Evolutionary conservation across 2,888 invertebrate genomes (phyloP).

Genomic region (Eledone cirrhosa): DNA sequence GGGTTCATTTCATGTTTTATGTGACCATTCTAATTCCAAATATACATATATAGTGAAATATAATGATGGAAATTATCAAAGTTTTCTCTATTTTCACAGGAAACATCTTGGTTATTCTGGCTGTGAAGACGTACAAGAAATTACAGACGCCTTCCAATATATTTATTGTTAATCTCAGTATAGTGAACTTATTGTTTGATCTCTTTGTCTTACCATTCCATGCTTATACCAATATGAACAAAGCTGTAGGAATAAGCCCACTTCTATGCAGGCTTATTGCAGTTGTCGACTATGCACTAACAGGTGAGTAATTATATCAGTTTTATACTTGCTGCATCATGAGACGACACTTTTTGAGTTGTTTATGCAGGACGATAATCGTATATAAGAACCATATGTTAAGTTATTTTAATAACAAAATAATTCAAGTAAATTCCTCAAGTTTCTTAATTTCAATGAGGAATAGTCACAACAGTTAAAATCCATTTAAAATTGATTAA

Average conservation of each 20-base stretch:
- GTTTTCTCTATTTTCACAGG: constrained; percentile 36
- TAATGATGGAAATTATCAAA: background rate
- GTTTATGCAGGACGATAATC: too few relatives aligned
- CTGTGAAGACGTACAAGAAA: constrained; percentile 40
- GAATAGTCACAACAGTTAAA: too few relatives aligned
- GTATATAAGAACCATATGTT: too few relatives aligned
- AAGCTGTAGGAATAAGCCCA: constrained; percentile 39
- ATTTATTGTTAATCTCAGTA: constrained; percentile 46
- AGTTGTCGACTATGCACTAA: constrained; percentile 43
- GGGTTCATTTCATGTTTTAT: too few relatives aligned
- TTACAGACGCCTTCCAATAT: constrained; percentile 45
- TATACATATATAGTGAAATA: background rate
- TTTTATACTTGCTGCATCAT: background rate
- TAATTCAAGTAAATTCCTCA: too few relatives aligned
- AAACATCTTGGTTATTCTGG: constrained; percentile 44
- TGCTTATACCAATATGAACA: constrained; percentile 44
- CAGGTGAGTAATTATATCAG: constrained; percentile 37
- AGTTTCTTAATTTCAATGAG: too few relatives aligned
- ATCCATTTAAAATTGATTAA: too few relatives aligned
- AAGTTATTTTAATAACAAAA: too few relatives aligned
- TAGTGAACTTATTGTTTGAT: constrained; percentile 45
- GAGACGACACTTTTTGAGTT: background rate
- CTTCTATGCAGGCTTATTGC: constrained; percentile 43
- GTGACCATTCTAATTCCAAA: background rate
- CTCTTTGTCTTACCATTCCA: constrained; percentile 46